Percentiles rank a stretch among this genome's conserved stretches.
Evolutionary conservation across 2,113 vertebrate species (phyloP).

Genomic region (Urocitellus parryii): DNA sequence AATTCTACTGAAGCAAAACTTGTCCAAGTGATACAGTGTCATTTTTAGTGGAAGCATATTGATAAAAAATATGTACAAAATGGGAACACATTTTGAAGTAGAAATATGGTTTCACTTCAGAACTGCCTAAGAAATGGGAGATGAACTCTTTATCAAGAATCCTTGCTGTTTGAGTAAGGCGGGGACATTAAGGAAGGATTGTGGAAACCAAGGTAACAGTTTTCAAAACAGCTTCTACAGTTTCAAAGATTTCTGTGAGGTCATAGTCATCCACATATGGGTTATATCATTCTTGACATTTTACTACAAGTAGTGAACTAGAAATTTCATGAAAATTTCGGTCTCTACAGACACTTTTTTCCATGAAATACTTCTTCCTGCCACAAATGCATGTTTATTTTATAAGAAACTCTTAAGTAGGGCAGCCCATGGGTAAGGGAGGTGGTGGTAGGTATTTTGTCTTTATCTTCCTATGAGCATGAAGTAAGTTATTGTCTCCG

Average conservation of each 20-base stretch:
- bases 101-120: slow-evolving; percentile 18
- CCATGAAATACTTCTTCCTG: background rate
- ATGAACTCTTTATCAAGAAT: slow-evolving; percentile 51
- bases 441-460: background rate
- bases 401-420: background rate
- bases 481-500: background rate
- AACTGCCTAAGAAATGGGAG: background rate
- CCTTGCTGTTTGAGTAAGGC: background rate
- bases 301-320: slow-evolving; percentile 35
- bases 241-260: slow-evolving; percentile 71
- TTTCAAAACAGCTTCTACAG: slow-evolving; percentile 58
- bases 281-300: slow-evolving; percentile 73
- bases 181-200: background rate
- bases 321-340: slow-evolving; percentile 47
- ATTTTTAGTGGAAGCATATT: background rate
- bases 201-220: slow-evolving; percentile 53
- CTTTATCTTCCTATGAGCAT: background rate
- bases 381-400: background rate
- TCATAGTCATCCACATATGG: slow-evolving; percentile 58
- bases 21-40: background rate
- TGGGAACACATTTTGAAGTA: background rate
- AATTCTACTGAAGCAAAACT: background rate
- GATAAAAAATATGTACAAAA: background rate
- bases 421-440: background rate
- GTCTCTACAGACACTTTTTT: slow-evolving; percentile 34